Conservation (phyloP, 2,888 invertebrate genomes). For the Embidobia sp. region DNA sequence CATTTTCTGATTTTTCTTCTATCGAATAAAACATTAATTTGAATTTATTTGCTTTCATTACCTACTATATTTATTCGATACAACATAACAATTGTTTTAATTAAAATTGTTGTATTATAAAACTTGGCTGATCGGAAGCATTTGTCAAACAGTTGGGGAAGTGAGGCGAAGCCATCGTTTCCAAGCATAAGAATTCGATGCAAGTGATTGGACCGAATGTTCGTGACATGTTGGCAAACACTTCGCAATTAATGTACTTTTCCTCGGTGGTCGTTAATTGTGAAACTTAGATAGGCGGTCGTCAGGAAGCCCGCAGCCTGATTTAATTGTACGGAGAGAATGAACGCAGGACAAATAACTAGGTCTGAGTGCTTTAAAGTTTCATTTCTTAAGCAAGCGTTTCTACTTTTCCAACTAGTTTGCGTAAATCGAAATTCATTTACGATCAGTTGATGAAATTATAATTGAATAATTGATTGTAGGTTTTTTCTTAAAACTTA, state of each 20-base stretch:
- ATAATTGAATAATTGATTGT: neutral
- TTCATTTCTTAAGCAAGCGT: constrained; percentile 35
- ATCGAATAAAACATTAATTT: no score
- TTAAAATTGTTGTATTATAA: no score
- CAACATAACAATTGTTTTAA: no score
- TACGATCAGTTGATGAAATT: constrained; percentile 1
- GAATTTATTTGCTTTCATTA: no score
- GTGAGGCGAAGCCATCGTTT: neutral
- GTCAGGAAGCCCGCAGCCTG: constrained; percentile 73
- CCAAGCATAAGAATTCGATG: constrained; percentile 34
- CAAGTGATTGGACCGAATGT: constrained; percentile 71
- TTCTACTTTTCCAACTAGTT: constrained; percentile 29
- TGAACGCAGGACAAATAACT: constrained; percentile 52
- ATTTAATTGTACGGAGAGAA: constrained; percentile 61
- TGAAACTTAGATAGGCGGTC: constrained; percentile 81
- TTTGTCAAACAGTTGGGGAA: constrained; percentile 1
- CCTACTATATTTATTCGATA: no score
- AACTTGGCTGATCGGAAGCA: neutral
- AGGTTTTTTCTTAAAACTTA: no score
- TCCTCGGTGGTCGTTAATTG: constrained; percentile 78
- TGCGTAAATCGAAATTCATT: constrained; percentile 17
- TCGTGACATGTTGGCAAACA: constrained; percentile 72
- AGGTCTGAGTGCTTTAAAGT: constrained; percentile 41
- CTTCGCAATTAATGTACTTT: constrained; percentile 80
- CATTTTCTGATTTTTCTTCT: no score